Evolutionary conservation across 2,113 vertebrate species (phyloP), one percentile per base, ranked within the genome.

Genomic region (Porphyrio hochstetteri): DNA sequence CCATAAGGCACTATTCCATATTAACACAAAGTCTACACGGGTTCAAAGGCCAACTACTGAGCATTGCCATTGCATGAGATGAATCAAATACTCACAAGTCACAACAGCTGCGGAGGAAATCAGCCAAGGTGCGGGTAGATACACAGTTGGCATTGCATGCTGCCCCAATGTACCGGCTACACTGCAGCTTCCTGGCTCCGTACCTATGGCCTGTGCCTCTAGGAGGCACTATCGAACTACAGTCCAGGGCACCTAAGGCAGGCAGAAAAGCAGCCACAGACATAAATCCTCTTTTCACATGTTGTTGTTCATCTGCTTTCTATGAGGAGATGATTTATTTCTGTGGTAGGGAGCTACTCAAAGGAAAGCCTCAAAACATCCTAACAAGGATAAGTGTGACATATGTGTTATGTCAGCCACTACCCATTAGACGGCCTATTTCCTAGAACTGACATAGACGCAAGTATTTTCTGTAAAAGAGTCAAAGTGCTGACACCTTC

Each of bases 311-410:
- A 64, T 94, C 81, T 76, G 86, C 90, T 84, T 77, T 65, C 77
- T 88, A 86, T 56, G 96, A 91, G 88, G 83, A 96, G 65, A 92
- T 92, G 88, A 97, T 96, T 97, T 96, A 94, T 91, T 93, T 94
- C 88, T 96, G 96, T 86, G 93, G 96, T 95, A 90, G 83, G 29
- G 61, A 95, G 65, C 93, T 94, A 93, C 96, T 94, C 92, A 94
- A 96, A 95, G 83, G 81, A 93, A 97, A 97, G 93, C 96, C 95
- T 96, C 96, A 95, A 93, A 95, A 97, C 92, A 86, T 86, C 91
- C 88, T 92, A 95, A 92, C 93, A 94, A 89, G 90, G 86, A 91
- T 90, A 92, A 96, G 90, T 92, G 91, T 89, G 77, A 97, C 96
- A 96, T 93, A 95, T 89, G 96, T 86, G 88, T 93, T 94, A 76